Base-by-base conservation (phyloP, 2,888 invertebrate species). In the Podabrus alpinus region DNA sequence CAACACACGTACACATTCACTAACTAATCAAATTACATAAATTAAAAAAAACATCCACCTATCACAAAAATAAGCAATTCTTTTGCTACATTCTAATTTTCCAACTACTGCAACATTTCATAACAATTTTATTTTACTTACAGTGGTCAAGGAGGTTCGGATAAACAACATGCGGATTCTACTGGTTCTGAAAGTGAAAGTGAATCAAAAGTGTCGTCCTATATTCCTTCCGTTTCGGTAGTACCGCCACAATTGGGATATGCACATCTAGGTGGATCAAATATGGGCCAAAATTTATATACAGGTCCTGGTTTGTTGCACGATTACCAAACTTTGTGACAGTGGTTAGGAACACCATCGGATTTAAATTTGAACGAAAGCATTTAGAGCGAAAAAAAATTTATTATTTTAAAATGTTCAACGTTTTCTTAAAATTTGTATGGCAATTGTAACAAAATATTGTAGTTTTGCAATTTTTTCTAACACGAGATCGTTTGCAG, bases 241-340 rank as follows among this genome's bases (percentile, higher is more conserved):
- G 78, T 81, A 16, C 80, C 81, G 66, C 80, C 83, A n/a, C 83
- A 82, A 71, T 78, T 83, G 69, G 84, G 84, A 73, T 86, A 86
- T 77, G 84, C 85, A 24, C 79, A 83, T n/a, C 81, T 85, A 72
- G 81, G 81, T 45, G 80, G 82, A 60, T 81, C 84, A 21, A 81
- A 84, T 29, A 83, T 86, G 81, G 83, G 85, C 25, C 87, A 87
- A 79, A 84, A 86, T 13, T 79, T 86, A 73, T 87, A 88, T 80
- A 86, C 86, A 73, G 82, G 86, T 29, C 84, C 87, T 17, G 85
- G 85, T 59, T 83, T 87, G 67, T 80, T 88, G 25, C 88, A 88
- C 81, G 88, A 88, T 78, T 88, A 88, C 74, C 88, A 88, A 81
- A 85, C 87, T 13, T 88, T 88, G 88, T 88, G 88, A 88, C 88